Percentiles rank a stretch among this genome's conserved stretches.
Evolutionary conservation across 2,113 vertebrate genomes (phyloP).

Genomic region (Toxotes jaculatrix): DNA sequence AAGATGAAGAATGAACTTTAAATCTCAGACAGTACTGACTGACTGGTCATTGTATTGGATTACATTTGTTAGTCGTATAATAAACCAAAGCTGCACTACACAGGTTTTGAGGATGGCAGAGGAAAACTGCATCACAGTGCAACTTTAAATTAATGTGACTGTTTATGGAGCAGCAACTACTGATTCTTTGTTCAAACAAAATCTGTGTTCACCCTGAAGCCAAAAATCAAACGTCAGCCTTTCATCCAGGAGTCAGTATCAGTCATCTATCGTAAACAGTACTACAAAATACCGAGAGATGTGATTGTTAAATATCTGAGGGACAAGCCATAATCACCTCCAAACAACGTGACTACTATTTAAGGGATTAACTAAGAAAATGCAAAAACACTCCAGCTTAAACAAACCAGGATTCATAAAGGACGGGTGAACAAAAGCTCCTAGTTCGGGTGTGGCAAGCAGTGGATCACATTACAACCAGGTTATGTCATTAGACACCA

Average conservation of each 20-base stretch:
- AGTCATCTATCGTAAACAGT: background rate
- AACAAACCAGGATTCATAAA: background rate
- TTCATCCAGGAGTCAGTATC: background rate
- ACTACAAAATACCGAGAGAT: background rate
- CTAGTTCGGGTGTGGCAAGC: constrained; percentile 29
- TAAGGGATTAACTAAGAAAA: background rate
- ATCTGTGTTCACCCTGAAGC: background rate
- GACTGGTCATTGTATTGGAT: background rate
- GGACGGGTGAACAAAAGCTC: constrained; percentile 16
- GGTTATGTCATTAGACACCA: background rate
- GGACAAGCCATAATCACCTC: background rate
- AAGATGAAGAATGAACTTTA: background rate
- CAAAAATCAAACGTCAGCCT: background rate
- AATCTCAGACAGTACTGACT: background rate
- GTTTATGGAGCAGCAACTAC: background rate
- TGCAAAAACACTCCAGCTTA: background rate
- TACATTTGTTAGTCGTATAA: background rate
- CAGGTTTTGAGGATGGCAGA: background rate
- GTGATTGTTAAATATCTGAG: background rate
- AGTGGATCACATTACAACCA: constrained; percentile 42
- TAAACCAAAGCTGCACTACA: background rate
- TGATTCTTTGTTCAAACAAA: background rate
- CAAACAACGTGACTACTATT: background rate
- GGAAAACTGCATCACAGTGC: background rate
- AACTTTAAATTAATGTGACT: background rate